Base-by-base conservation (phyloP, 2,797 vertebrate species). In the Pteropus rufus region DNA sequence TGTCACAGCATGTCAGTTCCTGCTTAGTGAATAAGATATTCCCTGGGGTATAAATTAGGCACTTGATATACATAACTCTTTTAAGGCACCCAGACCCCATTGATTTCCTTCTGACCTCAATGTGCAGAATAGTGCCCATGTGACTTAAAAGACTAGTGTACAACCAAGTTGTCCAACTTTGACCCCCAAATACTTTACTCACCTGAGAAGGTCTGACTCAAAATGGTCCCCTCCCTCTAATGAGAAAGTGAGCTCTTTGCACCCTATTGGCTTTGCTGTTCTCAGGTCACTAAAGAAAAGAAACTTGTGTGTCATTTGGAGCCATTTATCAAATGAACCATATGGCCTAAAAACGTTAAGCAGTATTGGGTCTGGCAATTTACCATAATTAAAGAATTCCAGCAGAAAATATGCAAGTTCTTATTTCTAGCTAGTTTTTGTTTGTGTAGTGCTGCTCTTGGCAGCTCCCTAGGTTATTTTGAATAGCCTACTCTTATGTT, bases 361-460 rank as follows among this genome's bases (percentile, higher is more conserved):
- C 34, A 65, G 46, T 79, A 19, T 76, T 79, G 23, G 76, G 9
- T 14, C 29, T 95, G 65, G 36, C 41, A 92, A 41, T 87, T 95
- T 88, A 94, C 87, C 62, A 36, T 76, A 85, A 94, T 82, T 46
- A 21, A 60, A 93, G 60, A 89, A 31, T 91, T 90, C 54, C 54
- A 67, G 58, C 31, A 80, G 80, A 94, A 96, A 95, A 93, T 85
- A 90, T 24, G 21, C 76, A 94, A 85, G n/a, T 94, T 93, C 93
- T 97, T 62, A 85, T 97, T 90, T 88, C 91, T 82, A 9, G 24
- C 72, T 92, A 88, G 44, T 82, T 92, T 87, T 39, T 67, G 3
- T 94, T 95, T 95, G 58, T 34, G 10, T n/a, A 58, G 7, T 91
- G 64, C 85, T 92, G 36, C 67, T 96, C 67, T 91, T 93, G 91